phyloP scores from a whole-genome alignment of 2,797 vertebrate species.

The Lithobates pipiens region DNA sequence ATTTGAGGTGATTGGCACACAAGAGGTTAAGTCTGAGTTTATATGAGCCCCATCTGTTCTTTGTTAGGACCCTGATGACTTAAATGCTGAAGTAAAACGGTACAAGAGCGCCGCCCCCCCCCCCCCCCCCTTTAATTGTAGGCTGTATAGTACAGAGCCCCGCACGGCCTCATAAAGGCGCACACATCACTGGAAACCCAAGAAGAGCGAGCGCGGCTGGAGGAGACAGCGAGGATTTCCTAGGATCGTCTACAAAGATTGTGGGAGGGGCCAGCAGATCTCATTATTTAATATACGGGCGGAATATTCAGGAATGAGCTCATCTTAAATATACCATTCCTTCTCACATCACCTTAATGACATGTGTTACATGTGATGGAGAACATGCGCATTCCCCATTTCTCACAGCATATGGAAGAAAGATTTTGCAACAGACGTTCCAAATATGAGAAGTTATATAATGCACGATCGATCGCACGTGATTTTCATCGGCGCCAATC shows the following conservation, averaged over 20 bases:
- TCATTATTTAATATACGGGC: not conserved
- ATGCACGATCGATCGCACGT: not conserved
- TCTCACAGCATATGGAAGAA: not conserved
- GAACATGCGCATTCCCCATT: not conserved
- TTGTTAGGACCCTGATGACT: conserved; percentile 50
- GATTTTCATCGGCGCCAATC: not conserved
- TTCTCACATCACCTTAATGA: not conserved
- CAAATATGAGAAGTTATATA: not conserved
- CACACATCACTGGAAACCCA: conserved; percentile 42
- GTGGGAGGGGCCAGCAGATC: not conserved
- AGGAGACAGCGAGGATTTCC: not conserved
- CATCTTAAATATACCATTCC: not conserved
- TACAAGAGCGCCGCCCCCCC: conserved; percentile 41
- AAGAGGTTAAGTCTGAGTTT: conserved; percentile 46
- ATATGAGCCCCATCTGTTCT: conserved; percentile 53
- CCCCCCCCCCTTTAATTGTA: conserved; percentile 45
- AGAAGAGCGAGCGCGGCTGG: not conserved
- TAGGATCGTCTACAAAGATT: not conserved
- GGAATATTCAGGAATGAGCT: not conserved
- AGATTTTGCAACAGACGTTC: no score
- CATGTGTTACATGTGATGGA: not conserved
- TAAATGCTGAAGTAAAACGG: conserved; percentile 39
- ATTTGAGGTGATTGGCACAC: not conserved
- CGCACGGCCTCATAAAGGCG: conserved; percentile 20
- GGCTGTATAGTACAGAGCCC: conserved; percentile 41